Evolutionary conservation across 2,888 invertebrate species (phyloP), one percentile per base, ranked within the genome.

Genomic region (Sipha maydis): DNA sequence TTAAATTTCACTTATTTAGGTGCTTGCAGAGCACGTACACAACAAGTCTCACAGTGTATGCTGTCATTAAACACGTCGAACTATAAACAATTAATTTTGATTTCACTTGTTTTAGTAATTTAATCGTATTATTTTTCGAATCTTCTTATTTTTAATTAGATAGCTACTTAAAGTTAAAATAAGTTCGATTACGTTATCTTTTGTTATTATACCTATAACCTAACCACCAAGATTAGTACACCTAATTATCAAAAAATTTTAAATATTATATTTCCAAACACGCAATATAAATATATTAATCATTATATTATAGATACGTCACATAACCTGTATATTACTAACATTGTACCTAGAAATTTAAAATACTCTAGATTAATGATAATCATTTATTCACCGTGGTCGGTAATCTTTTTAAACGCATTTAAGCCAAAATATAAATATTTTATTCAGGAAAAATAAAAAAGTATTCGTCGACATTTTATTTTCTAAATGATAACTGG

Each of bases 71-170:
- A 67, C 67, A 76, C 41, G 25, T 41, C 25, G 21, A 76, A 67
- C 31, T 76, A 67, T 77, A 67, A 85, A 77, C 48, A 85, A 41
- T 56, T 21, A 54, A 69, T 54, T 56, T 69, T 48, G 85, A 78
- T 85, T 85, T 85, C 85, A 85, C 41, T 85, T 69, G 78, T 85
- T 78, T 85, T 79, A 69, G 78, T 78, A 69, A 78, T 85, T 79
- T 71, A 78, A 54, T 78, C 31, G 21, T 85, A 54, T 54, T 78
- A 41, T 77, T 77, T 25, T n/a, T 17, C 25, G 14, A 9, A 73
- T 71, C 34, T 54, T 34, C 31, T 83, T 38, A 28, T 76, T 83
- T 25, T 31, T 21, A 28, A 75, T 67, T 41, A 84, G 31, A 76
- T 28, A 38, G 11, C n/a, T 61, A 76, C 21, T 61, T 31, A 31